Percentiles rank a stretch among this genome's conserved stretches.
phyloP scores from a whole-genome alignment of 2,888 invertebrate genomes.

The Hypselothyrea guttata region DNA sequence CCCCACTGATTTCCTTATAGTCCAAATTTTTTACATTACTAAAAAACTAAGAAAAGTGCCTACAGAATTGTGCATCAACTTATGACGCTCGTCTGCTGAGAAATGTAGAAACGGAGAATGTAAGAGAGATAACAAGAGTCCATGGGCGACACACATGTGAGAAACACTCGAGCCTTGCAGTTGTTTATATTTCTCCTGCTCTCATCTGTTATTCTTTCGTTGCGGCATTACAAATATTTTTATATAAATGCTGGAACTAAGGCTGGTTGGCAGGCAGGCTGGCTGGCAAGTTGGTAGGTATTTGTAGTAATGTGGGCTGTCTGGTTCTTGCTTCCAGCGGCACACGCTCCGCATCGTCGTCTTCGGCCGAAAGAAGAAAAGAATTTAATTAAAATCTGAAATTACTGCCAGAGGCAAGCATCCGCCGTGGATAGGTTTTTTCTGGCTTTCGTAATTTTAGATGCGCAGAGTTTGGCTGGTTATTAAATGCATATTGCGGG shows the following conservation, averaged over 20 bases:
- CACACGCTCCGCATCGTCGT: conserved; percentile 29
- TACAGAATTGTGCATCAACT: conserved; percentile 24
- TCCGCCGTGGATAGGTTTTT: conserved; percentile 33
- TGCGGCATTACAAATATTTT: conserved; percentile 49
- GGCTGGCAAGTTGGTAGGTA: conserved; percentile 3
- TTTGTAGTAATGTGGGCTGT: conserved; percentile 37
- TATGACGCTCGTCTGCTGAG: conserved; percentile 12
- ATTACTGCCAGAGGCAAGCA: conserved; percentile 64
- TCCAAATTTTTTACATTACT: conserved; percentile 1
- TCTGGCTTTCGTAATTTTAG: conserved; percentile 56
- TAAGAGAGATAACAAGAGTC: neutral
- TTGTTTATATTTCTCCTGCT: conserved; percentile 33
- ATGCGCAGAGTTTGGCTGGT: conserved; percentile 39
- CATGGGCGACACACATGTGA: neutral
- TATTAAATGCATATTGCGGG: conserved; percentile 53
- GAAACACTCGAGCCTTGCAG: conserved; percentile 22
- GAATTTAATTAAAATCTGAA: conserved; percentile 75
- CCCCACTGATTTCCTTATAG: neutral
- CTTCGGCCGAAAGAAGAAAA: conserved; percentile 52
- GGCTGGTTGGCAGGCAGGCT: no score
- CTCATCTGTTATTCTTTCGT: conserved; percentile 37
- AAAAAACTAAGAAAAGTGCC: conserved; percentile 10
- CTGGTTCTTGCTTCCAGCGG: conserved; percentile 44
- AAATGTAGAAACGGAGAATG: neutral
- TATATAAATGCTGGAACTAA: conserved; percentile 18